A percentile compares a stretch with the other conserved stretches of the same genome.
Evolutionary conservation across 2,113 vertebrate species (phyloP).

Genomic region (Gracilinanus agilis): DNA sequence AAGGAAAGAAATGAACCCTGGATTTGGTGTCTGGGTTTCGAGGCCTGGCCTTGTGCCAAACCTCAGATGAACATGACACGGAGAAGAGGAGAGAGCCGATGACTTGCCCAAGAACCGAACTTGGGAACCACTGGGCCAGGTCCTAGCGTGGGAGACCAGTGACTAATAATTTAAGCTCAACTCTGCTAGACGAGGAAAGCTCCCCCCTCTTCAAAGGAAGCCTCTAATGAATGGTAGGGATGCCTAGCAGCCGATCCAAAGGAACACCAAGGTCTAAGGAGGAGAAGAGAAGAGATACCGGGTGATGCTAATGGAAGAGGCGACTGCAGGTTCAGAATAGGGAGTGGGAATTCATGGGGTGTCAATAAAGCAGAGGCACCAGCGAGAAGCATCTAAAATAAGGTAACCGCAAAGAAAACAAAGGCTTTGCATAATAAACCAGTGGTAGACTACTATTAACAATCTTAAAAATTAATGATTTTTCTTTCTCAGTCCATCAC

Average conservation of each 20-base stretch:
- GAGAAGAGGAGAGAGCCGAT: slow-evolving; percentile 7
- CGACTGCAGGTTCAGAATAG: not conserved
- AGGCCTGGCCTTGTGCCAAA: not conserved
- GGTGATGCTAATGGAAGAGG: not conserved
- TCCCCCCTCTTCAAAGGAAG: not conserved
- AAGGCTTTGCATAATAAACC: not conserved
- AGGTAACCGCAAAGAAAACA: not conserved
- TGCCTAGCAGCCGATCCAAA: not conserved
- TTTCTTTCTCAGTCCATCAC: not conserved
- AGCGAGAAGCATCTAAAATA: not conserved
- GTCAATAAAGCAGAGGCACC: not conserved
- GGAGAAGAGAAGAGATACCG: not conserved
- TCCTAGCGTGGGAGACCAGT: not conserved
- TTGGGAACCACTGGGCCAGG: slow-evolving; percentile 2
- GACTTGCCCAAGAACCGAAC: not conserved
- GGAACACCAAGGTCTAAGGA: not conserved
- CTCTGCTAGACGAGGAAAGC: not conserved
- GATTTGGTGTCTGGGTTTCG: not conserved
- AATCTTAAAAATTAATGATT: not conserved
- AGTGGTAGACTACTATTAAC: not conserved
- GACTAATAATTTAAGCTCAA: not conserved
- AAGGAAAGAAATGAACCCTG: not conserved
- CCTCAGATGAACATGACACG: not conserved
- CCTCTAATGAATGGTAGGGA: not conserved
- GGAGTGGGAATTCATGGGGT: not conserved